Conservation (phyloP, 1,140 invertebrate species). For the Nylanderia fulva region DNA sequence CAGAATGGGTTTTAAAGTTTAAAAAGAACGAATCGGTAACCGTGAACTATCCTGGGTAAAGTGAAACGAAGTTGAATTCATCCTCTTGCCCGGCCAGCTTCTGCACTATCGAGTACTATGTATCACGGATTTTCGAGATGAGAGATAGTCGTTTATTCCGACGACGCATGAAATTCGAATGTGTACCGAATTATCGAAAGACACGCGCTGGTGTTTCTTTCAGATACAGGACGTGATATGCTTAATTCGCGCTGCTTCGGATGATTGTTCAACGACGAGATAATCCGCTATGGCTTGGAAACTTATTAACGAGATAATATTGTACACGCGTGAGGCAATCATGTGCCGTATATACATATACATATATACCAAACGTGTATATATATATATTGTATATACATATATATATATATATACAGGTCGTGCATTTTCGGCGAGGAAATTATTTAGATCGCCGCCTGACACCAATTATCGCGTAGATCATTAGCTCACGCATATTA, state of each 20-base stretch:
- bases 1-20: background rate
- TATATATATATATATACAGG: background rate
- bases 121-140: constrained; percentile 25
- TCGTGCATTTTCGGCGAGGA: constrained; percentile 16
- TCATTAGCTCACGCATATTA: constrained; percentile 52
- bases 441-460: constrained; percentile 53
- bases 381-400: too few species aligned
- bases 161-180: constrained; percentile 42
- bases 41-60: background rate
- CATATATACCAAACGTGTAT: too few species aligned
- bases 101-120: background rate
- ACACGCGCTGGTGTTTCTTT: constrained; percentile 20
- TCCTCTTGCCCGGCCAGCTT: background rate
- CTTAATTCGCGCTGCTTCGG: background rate
- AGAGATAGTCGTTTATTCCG: constrained; percentile 5
- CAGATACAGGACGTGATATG: background rate
- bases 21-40: background rate
- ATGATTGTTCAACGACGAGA: constrained; percentile 28
- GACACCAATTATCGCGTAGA: constrained; percentile 52
- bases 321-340: background rate
- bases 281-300: constrained; percentile 28
- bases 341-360: background rate
- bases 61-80: background rate
- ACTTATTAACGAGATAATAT: constrained; percentile 44
- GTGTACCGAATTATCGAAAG: constrained; percentile 14